Conservation (phyloP, 2,797 vertebrate species). For the Arrhamphus sclerolepis region DNA sequence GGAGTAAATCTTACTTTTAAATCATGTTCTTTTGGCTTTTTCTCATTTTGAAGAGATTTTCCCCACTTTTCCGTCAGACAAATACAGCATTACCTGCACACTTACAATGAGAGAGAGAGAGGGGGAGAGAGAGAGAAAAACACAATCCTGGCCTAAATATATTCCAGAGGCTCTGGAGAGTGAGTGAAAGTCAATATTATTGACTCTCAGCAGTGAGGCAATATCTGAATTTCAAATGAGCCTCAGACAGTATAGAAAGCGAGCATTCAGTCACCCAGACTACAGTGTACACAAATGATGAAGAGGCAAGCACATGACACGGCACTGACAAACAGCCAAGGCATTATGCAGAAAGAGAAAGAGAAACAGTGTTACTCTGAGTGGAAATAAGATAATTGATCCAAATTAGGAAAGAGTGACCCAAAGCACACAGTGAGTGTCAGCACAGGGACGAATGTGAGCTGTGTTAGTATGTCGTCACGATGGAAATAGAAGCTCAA, state of each 20-base stretch:
- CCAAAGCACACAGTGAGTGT: constrained; percentile 51
- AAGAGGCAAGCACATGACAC: constrained; percentile 52
- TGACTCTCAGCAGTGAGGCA: constrained; percentile 67
- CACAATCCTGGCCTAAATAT: constrained; percentile 49
- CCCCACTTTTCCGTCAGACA: neutral
- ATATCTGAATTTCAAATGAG: constrained; percentile 77
- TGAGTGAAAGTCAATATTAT: constrained; percentile 73
- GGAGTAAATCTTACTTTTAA: neutral
- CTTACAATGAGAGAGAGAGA: constrained; percentile 6
- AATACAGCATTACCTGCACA: neutral
- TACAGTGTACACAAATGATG: constrained; percentile 39
- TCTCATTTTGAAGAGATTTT: neutral
- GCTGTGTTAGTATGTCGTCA: constrained; percentile 56
- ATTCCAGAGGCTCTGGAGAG: constrained; percentile 47
- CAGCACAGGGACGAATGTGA: constrained; percentile 50
- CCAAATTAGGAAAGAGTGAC: constrained; percentile 78
- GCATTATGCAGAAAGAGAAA: constrained; percentile 72
- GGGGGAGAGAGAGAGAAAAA: no score
- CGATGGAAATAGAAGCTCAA: constrained; percentile 51
- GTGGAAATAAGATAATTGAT: constrained; percentile 79
- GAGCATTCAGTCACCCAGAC: constrained; percentile 67
- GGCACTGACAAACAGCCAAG: constrained; percentile 70
- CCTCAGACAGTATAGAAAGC: constrained; percentile 69
- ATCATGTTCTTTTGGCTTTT: neutral
- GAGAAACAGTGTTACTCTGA: constrained; percentile 69